Evolutionary conservation across 2,113 vertebrate species (phyloP), one percentile per base, ranked within the genome.

Genomic region (Ellobius talpinus): DNA sequence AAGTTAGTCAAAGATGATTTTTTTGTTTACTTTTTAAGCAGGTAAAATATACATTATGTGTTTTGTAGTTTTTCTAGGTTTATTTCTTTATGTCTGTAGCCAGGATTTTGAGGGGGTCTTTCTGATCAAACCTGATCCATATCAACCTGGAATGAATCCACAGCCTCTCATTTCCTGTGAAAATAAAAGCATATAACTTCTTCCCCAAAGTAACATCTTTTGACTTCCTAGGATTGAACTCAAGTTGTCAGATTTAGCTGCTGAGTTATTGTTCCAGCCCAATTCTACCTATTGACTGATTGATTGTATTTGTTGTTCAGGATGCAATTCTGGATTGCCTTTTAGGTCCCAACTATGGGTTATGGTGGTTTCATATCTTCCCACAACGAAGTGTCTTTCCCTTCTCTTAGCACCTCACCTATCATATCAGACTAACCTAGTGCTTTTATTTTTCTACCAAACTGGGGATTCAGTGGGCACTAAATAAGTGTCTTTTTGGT

Each of bases 301-400:
- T 39, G 61, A 76, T 68, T 31, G 50, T 72, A 86, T 85, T 96
- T 65, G 79, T 93, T n/a, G 73, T 95, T 82, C 63, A 81, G n/a
- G 23, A 90, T 70, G 86, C 76, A 87, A 0, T 95, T 31, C 39
- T 45, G 65, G 76, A 66, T 73, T 65, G 29, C 13, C 92, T 95
- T 90, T 90, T 94, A 42, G 29, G 36, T 79, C 72, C 10, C n/a
- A 74, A 23, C 36, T 79, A 4, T 68, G 47, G 2, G 24, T 74
- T 74, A 24, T 90, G 36, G 74, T 11, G 42, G 42, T 93, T 36
- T 92, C n/a, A 7, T 58, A 73, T 86, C 39, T 42, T n/a, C 61
- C 45, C 66, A 63, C 50, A 52, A 6, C 17, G 21, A 23, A 50
- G 8, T n/a, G 13, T 78, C 14, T 7, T 73, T 42, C 6, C 29